phyloP scores from a whole-genome alignment of 2,888 invertebrate genomes.

The Eristalis intricaria region DNA sequence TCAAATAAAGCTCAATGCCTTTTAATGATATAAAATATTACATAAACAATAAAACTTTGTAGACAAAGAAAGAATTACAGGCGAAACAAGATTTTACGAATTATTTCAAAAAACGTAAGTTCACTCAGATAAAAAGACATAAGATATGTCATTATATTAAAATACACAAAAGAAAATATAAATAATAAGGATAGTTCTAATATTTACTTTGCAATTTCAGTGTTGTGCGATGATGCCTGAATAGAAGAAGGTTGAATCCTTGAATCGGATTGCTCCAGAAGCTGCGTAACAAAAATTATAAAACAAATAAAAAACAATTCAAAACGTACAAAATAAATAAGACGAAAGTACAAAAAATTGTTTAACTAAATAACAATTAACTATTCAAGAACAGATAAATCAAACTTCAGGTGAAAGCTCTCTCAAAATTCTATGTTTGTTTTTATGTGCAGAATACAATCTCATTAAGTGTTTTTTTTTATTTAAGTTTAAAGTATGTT shows the following conservation, averaged over 20 bases:
- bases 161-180: conserved; percentile 72
- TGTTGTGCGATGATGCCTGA: conserved; percentile 82
- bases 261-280: conserved; percentile 85
- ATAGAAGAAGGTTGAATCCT: conserved; percentile 82
- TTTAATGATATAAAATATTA: not conserved
- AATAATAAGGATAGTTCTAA: conserved; percentile 79
- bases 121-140: not conserved
- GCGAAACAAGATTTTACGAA: not conserved
- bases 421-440: conserved; percentile 62
- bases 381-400: conserved; percentile 1
- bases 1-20: conserved; percentile 17
- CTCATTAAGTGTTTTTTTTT: conserved; percentile 56
- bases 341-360: conserved; percentile 66
- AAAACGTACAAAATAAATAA: conserved; percentile 77
- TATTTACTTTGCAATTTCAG: conserved; percentile 86
- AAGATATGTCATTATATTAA: not conserved
- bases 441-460: conserved; percentile 72
- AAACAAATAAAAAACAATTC: conserved; percentile 73
- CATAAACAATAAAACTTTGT: too few species aligned
- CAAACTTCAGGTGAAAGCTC: conserved; percentile 37
- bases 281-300: conserved; percentile 84
- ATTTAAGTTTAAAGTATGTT: not conserved
- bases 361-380: conserved; percentile 47
- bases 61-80: not conserved
- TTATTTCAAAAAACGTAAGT: not conserved